Percentiles rank a stretch among this genome's conserved stretches.
Conservation (phyloP, 2,797 vertebrate species). For the Acanthurus lineatus region DNA sequence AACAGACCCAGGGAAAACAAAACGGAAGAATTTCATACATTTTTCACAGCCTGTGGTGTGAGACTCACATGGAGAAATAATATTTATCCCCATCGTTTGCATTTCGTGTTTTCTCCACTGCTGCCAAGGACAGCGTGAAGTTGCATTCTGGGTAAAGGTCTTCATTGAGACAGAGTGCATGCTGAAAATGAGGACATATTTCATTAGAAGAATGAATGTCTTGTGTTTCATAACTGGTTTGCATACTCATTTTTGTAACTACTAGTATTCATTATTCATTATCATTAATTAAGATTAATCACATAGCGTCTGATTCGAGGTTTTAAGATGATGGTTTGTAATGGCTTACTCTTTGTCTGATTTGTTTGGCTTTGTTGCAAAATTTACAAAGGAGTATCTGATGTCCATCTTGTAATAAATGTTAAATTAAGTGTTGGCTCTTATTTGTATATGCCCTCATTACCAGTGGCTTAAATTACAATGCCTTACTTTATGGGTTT, state of each 20-base stretch:
- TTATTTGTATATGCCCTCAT: constrained; percentile 21
- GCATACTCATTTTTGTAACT: background rate
- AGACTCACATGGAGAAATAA: constrained; percentile 27
- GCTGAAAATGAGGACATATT: background rate
- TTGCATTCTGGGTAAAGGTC: constrained; percentile 1
- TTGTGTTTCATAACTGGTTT: background rate
- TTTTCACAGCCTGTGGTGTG: background rate
- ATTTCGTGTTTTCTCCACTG: background rate
- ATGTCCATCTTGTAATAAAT: constrained; percentile 67
- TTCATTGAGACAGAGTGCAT: constrained; percentile 13
- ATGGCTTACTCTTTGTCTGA: constrained; percentile 5
- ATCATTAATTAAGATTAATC: background rate
- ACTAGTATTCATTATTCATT: background rate
- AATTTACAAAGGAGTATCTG: constrained; percentile 46
- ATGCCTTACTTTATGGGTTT: background rate
- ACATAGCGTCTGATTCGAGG: background rate
- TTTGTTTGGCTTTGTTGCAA: constrained; percentile 44
- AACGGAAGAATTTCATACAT: background rate
- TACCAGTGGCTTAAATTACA: too few relatives aligned
- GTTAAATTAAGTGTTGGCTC: constrained; percentile 32
- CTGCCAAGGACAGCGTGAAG: background rate
- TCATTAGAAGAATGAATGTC: background rate
- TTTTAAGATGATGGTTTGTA: background rate
- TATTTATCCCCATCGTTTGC: constrained; percentile 7
- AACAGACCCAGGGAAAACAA: constrained; percentile 26